These are phyloP conservation scores for Erpobdella octoculata DNA, from an alignment of 2,888 invertebrate genomes.

Conservation along the genomic window DNA sequence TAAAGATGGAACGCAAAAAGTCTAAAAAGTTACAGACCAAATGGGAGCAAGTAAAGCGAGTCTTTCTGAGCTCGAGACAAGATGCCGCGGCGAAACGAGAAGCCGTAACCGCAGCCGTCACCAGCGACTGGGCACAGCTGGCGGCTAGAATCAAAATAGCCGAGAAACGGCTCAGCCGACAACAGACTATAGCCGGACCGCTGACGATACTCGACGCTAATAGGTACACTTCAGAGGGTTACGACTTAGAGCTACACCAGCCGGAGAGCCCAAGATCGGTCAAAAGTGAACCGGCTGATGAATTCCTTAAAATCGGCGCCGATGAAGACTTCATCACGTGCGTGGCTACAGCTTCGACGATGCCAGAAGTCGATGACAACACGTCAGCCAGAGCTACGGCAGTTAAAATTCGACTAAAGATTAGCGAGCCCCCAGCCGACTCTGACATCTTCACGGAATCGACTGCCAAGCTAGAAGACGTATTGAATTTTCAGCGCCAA, in stretches of 20 bases:
- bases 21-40: slow-evolving; percentile 30
- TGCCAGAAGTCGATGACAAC: background rate
- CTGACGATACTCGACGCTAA: background rate
- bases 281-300: background rate
- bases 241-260: background rate
- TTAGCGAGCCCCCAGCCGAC: background rate
- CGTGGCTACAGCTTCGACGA: background rate
- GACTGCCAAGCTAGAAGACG: slow-evolving; percentile 21
- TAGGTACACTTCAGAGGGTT: background rate
- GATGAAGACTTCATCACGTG: background rate
- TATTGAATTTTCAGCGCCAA: slow-evolving; percentile 17
- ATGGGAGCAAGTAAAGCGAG: slow-evolving; percentile 33
- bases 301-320: background rate
- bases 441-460: slow-evolving; percentile 3
- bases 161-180: slow-evolving; percentile 5
- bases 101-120: background rate
- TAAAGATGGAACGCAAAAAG: slow-evolving; percentile 24
- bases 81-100: slow-evolving; percentile 6
- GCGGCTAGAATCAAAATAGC: background rate
- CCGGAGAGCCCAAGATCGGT: background rate
- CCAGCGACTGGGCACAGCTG: background rate
- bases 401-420: background rate
- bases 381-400: background rate
- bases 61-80: slow-evolving; percentile 16
- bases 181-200: background rate